Percentiles rank a stretch among this genome's conserved stretches.
Evolutionary conservation across 2,113 vertebrate genomes (phyloP).

Genomic region (Periophthalmus modestus): DNA sequence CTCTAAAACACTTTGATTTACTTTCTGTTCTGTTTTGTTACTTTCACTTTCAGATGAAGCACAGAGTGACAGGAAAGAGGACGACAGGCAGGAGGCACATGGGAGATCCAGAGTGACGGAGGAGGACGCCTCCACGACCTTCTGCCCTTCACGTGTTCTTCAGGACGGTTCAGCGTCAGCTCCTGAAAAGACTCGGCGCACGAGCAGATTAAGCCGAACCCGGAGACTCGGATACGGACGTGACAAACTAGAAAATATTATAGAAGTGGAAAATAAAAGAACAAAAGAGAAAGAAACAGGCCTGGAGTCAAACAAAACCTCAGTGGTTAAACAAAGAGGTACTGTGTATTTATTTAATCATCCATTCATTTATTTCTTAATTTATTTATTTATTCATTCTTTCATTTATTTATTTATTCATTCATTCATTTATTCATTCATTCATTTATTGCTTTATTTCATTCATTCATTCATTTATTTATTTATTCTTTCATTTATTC

Average conservation of each 20-base stretch:
- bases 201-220: constrained; percentile 54
- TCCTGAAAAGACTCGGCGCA: background rate
- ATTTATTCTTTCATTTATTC: no score
- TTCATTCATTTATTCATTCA: no score
- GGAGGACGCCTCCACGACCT: background rate
- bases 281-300: background rate
- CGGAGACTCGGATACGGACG: constrained; percentile 41
- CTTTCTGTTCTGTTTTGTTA: background rate
- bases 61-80: constrained; percentile 46
- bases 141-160: background rate
- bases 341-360: background rate
- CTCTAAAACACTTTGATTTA: no score
- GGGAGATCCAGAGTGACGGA: constrained; percentile 5
- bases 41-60: background rate
- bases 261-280: background rate
- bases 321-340: constrained; percentile 24
- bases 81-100: constrained; percentile 6
- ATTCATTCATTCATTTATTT: no score
- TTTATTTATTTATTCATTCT: no score
- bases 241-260: background rate
- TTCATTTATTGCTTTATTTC: no score
- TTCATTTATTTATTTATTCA: no score
- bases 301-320: background rate
- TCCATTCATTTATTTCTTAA: no score
- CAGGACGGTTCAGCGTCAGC: background rate